Base-by-base conservation (phyloP, 2,888 invertebrate genomes). In the Hypomecis atomaria region DNA sequence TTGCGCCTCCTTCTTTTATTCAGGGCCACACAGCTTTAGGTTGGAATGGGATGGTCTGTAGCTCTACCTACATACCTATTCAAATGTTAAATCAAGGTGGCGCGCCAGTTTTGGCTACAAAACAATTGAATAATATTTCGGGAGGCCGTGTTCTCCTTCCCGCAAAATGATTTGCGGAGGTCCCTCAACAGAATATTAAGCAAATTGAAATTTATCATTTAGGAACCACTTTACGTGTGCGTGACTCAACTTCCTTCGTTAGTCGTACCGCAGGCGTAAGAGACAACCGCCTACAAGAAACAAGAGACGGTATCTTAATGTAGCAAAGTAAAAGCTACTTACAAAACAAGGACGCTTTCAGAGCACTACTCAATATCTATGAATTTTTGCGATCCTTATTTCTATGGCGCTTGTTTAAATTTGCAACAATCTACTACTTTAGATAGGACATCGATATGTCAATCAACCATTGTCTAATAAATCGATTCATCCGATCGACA, bases 381-480 rank as follows among this genome's bases (percentile, higher is more conserved):
- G n/a, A 38, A 5, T 37, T 56, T 44, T 43, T 7, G 11, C 6
- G 10, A 55, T 10, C n/a, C 38, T 33, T 8, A 52, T 52, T 40
- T 33, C 10, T 23, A 13, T 52, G 13, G 36, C 40, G 47, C 33
- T 34, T 13, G 38, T 62, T 62, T 13, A 33, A 62, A 67, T 69
- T 70, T 61, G 52, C 50, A 50, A 57, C 45, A 67, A 71, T 71
- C 69, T 69, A 66, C 9, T 44, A 61, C 69, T 73, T 74, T 65
- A 78, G 86, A 85, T 86, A 75, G 71, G 69, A 78, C 67, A 74
- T 71, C 77, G 83, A 88, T 85, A 86, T 71, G 85, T 85, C 86
- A 86, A 86, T 88, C 86, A 85, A 78, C 78, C 72, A 84, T 88
- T 86, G 85, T 88, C 71, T 72, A 77, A 67, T 65, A 77, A 81